Evolutionary conservation across 2,888 invertebrate genomes (phyloP).

Genomic region (Andrena bicolor): DNA sequence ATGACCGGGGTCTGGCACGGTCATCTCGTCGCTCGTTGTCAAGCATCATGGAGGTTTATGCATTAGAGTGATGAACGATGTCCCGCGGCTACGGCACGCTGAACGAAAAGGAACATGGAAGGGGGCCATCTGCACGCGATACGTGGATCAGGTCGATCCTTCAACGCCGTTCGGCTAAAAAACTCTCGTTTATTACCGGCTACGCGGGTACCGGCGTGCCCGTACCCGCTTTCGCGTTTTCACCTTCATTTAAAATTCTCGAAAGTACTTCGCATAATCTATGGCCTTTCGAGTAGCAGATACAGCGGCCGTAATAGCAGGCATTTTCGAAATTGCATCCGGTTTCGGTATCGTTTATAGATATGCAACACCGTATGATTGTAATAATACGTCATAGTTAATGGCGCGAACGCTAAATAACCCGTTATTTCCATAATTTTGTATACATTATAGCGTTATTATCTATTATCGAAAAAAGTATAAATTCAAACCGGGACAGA

Average conservation of each 20-base stretch:
- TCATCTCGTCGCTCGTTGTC: conserved; percentile 71
- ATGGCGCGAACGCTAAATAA: conserved; percentile 55
- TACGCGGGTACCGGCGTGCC: conserved; percentile 30
- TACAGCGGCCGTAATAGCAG: conserved; percentile 38
- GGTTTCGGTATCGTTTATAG: conserved; percentile 48
- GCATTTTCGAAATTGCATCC: conserved; percentile 55
- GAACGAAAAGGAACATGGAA: conserved; percentile 70
- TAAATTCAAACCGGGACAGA: not conserved
- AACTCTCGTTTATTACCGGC: conserved; percentile 75
- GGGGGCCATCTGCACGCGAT: conserved; percentile 78
- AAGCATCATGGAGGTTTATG: conserved; percentile 77
- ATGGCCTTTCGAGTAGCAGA: conserved; percentile 35
- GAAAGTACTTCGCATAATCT: conserved; percentile 49
- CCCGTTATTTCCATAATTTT: conserved; percentile 51
- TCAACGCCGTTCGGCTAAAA: conserved; percentile 76
- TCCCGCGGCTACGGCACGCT: conserved; percentile 71
- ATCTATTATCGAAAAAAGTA: conserved; percentile 31
- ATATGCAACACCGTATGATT: conserved; percentile 39
- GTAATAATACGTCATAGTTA: conserved; percentile 41
- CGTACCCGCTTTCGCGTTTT: conserved; percentile 44
- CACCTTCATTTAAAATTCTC: conserved; percentile 54
- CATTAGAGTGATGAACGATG: conserved; percentile 81
- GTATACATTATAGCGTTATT: conserved; percentile 45
- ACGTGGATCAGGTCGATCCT: conserved; percentile 77
- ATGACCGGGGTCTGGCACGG: conserved; percentile 67